Base-by-base conservation (phyloP, 2,888 invertebrate species). In the Prosopocoilus inquinatus region DNA sequence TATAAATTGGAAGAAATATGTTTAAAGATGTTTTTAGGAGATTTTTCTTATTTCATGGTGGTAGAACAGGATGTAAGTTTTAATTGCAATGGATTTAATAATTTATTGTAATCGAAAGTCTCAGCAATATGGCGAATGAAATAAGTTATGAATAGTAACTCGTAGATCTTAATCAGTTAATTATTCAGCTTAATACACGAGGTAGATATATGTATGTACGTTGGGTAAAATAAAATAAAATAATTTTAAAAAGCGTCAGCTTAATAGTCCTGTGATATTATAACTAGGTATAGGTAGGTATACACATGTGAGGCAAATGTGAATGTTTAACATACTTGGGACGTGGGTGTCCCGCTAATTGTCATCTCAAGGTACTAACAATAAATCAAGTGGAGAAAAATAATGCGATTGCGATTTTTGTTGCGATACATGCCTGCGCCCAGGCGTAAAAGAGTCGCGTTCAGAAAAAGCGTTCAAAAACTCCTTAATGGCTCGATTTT, bases 281-380 rank as follows among this genome's bases (percentile, higher is more conserved):
- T 15, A n/a, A 38, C 11, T 38, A 9, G 13, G n/a, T 38, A 8
- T 38, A 38, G 13, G n/a, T 12, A 13, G 13, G 11, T n/a, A 41
- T 41, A 11, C 15, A 41, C 15, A 41, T 38, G 13, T 35, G 28
- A 44, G 35, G 36, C 32, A 35, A 52, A 20, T 45, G 47, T 13
- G 45, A 52, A 52, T 52, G 46, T 32, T 39, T 50, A 44, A 34
- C 50, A 55, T 55, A 50, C 20, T 55, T 49, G 45, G 9, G 15
- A 52, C 52, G 63, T 63, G 58, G 63, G 63, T 57, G 63, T 61
- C 41, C 54, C 47, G 41, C 58, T 63, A 61, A 63, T 63, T 59
- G 63, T 58, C 61, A 60, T 60, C 57, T 63, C 60, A 58, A 61
- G 62, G 60, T 57, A 55, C 34, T 13, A 32, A 11, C 9, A 38